Conservation (phyloP, 2,888 invertebrate genomes). For the Melanostoma mellinum region DNA sequence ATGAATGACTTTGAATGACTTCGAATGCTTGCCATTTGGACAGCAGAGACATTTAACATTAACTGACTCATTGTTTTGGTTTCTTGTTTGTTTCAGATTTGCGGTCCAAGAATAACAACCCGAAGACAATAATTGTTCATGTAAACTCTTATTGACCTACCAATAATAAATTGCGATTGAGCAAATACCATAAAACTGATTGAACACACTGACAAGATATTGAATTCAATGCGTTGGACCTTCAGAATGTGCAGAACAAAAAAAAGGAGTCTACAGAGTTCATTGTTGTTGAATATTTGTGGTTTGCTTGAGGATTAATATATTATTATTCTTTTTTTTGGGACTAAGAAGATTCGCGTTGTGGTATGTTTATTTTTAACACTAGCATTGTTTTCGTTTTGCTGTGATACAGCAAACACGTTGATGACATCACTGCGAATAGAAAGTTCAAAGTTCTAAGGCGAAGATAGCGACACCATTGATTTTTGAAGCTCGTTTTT, state of each 20-base stretch:
- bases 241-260: neutral
- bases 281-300: constrained; percentile 19
- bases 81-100: constrained; percentile 16
- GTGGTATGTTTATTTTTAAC: too few relatives aligned
- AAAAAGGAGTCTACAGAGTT: neutral
- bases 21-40: constrained; percentile 3
- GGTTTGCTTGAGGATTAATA: constrained; percentile 21
- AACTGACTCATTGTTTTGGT: constrained; percentile 38
- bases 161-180: constrained; percentile 15
- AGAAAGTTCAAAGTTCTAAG: too few relatives aligned
- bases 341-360: neutral
- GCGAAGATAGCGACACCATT: too few relatives aligned
- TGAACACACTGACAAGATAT: neutral
- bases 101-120: constrained; percentile 8
- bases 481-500: too few relatives aligned
- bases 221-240: neutral
- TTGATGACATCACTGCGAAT: too few relatives aligned
- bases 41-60: constrained; percentile 14
- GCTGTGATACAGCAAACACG: too few relatives aligned
- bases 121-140: constrained; percentile 47
- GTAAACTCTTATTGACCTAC: constrained; percentile 20
- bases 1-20: constrained; percentile 30
- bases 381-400: too few relatives aligned
- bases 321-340: constrained; percentile 1
- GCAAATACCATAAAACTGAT: constrained; percentile 9